Evolutionary conservation across 2,797 vertebrate genomes (phyloP).

Genomic region (Parauchenoglanis punctatus): DNA sequence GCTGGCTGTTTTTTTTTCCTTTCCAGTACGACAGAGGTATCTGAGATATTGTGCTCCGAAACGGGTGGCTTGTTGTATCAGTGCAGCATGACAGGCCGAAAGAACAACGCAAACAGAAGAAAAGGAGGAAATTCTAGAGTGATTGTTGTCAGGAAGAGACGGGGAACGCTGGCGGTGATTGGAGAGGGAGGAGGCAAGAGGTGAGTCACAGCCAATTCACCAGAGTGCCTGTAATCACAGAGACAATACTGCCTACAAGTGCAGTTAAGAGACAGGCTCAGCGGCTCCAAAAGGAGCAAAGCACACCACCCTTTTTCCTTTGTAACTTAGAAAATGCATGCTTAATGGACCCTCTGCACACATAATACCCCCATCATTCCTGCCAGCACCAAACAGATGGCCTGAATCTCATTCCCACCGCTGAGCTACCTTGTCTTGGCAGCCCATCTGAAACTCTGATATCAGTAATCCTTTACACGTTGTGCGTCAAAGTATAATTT

Average conservation of each 20-base stretch:
- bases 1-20: constrained; percentile 47
- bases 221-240: constrained; percentile 57
- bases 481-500: constrained; percentile 54
- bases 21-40: constrained; percentile 57
- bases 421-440: constrained; percentile 62
- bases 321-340: constrained; percentile 61
- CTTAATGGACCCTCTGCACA: constrained; percentile 59
- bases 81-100: constrained; percentile 57
- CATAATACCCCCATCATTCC: constrained; percentile 60
- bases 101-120: constrained; percentile 58
- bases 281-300: constrained; percentile 41
- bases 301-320: constrained; percentile 48
- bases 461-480: constrained; percentile 59
- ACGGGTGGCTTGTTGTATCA: constrained; percentile 57
- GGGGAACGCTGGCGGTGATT: constrained; percentile 47
- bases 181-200: constrained; percentile 47
- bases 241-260: constrained; percentile 61
- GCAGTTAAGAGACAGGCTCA: constrained; percentile 55
- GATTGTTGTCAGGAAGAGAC: constrained; percentile 50
- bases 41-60: constrained; percentile 52
- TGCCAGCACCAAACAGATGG: constrained; percentile 64
- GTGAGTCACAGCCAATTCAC: constrained; percentile 48
- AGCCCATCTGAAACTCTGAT: constrained; percentile 58
- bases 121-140: constrained; percentile 46
- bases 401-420: constrained; percentile 62